Conservation (phyloP, 2,888 invertebrate genomes). For the Zelleria hepariella region DNA sequence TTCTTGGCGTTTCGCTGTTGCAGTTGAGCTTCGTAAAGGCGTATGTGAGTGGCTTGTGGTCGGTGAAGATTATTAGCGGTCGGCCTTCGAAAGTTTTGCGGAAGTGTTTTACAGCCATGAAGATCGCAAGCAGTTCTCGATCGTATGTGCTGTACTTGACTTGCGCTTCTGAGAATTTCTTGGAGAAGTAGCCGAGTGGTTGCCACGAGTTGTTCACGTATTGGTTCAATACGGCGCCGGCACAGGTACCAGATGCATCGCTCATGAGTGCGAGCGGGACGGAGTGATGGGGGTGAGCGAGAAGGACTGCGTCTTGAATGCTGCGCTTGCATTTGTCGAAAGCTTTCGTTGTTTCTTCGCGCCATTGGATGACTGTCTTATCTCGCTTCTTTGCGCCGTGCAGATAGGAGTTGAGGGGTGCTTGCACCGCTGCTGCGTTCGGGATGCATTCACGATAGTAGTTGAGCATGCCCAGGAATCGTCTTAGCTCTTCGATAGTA, state of each 20-base stretch:
- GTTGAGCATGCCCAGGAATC: slow-evolving; percentile 12
- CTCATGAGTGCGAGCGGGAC: background rate
- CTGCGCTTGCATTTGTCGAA: slow-evolving; percentile 1
- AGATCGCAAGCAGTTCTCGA: slow-evolving; percentile 6
- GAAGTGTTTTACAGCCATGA: background rate
- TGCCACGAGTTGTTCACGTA: background rate
- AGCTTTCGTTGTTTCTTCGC: background rate
- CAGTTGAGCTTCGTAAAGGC: background rate
- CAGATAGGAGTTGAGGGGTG: background rate
- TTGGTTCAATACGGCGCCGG: slow-evolving; percentile 6
- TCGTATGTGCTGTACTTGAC: slow-evolving; percentile 3
- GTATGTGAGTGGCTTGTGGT: slow-evolving; percentile 6
- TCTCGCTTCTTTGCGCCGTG: slow-evolving; percentile 5
- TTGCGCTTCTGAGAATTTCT: slow-evolving; percentile 6
- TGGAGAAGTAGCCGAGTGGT: slow-evolving; percentile 7
- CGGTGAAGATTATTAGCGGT: no score
- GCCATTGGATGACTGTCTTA: slow-evolving; percentile 1
- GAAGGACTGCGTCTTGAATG: background rate
- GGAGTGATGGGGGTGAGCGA: background rate
- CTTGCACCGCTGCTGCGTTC: slow-evolving; percentile 3
- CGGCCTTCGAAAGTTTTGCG: no score
- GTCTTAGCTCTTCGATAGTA: slow-evolving; percentile 9
- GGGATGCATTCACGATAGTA: slow-evolving; percentile 8
- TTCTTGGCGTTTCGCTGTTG: slow-evolving; percentile 10
- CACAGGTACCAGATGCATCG: slow-evolving; percentile 1